Evolutionary conservation across 2,797 vertebrate genomes (phyloP).

Genomic region (Channa striata): DNA sequence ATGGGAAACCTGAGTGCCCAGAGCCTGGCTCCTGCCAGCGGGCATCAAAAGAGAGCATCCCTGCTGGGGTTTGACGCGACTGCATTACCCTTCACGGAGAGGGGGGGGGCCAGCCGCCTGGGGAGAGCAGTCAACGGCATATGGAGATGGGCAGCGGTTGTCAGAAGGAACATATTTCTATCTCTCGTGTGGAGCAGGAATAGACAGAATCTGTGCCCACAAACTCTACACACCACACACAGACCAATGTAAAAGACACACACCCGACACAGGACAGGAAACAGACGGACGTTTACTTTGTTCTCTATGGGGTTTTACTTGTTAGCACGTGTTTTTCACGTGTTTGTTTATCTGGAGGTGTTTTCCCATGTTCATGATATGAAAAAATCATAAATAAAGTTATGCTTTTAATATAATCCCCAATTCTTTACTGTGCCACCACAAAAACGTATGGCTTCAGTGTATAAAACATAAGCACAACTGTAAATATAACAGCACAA

Average conservation of each 20-base stretch:
- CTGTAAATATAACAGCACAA: too few relatives aligned
- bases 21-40: slow-evolving; percentile 39
- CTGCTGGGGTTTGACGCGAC: slow-evolving; percentile 59
- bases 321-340: too few relatives aligned
- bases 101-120: slow-evolving; percentile 24
- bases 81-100: slow-evolving; percentile 46
- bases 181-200: slow-evolving; percentile 5
- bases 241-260: slow-evolving; percentile 17
- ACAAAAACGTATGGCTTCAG: too few relatives aligned
- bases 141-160: slow-evolving; percentile 42
- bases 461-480: too few relatives aligned
- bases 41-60: slow-evolving; percentile 56
- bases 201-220: slow-evolving; percentile 10
- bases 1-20: slow-evolving; percentile 20
- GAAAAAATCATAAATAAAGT: too few relatives aligned
- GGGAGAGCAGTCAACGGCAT: slow-evolving; percentile 49
- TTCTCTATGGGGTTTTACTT: slow-evolving; percentile 18
- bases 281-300: slow-evolving; percentile 14
- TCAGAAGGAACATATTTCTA: slow-evolving; percentile 40
- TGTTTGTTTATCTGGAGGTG: slow-evolving; percentile 13
- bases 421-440: neutral
- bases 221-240: slow-evolving; percentile 10
- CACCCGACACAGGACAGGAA: slow-evolving; percentile 19
- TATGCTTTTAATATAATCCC: too few relatives aligned
- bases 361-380: neutral